A percentile compares a stretch with the other conserved stretches of the same genome.
phyloP scores from a whole-genome alignment of 2,888 invertebrate species.

The Crioceris asparagi region DNA sequence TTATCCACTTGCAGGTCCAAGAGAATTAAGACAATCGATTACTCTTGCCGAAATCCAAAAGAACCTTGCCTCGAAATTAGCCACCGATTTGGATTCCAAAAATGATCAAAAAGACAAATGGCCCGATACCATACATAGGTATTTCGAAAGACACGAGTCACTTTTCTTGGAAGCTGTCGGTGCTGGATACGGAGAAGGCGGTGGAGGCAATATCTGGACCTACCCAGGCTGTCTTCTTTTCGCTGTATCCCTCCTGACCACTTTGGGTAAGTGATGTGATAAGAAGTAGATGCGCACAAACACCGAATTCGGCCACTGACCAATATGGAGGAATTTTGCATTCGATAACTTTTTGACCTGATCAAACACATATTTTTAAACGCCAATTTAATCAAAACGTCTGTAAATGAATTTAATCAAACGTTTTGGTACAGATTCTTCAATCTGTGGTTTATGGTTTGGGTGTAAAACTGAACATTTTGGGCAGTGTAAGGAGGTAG shows the following conservation, averaged over 20 bases:
- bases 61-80: conserved; percentile 50
- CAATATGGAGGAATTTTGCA: no score
- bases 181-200: conserved; percentile 45
- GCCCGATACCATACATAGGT: conserved; percentile 48
- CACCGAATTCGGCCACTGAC: no score
- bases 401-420: no score
- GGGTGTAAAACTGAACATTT: no score
- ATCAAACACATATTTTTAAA: no score
- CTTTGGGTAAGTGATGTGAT: conserved; percentile 52
- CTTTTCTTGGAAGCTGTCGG: conserved; percentile 46
- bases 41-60: conserved; percentile 48
- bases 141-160: conserved; percentile 46
- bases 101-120: conserved; percentile 45
- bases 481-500: no score
- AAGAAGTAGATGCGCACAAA: no score
- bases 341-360: no score
- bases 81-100: conserved; percentile 53
- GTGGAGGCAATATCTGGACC: conserved; percentile 54
- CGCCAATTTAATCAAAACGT: no score
- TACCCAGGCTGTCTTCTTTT: conserved; percentile 58
- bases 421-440: no score
- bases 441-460: no score
- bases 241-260: conserved; percentile 57
- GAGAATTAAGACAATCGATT: conserved; percentile 45
- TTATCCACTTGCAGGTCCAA: conserved; percentile 41